A percentile compares a stretch with the other conserved stretches of the same genome.
Evolutionary conservation across 2,113 vertebrate species (phyloP).

Genomic region (Astur gentilis): DNA sequence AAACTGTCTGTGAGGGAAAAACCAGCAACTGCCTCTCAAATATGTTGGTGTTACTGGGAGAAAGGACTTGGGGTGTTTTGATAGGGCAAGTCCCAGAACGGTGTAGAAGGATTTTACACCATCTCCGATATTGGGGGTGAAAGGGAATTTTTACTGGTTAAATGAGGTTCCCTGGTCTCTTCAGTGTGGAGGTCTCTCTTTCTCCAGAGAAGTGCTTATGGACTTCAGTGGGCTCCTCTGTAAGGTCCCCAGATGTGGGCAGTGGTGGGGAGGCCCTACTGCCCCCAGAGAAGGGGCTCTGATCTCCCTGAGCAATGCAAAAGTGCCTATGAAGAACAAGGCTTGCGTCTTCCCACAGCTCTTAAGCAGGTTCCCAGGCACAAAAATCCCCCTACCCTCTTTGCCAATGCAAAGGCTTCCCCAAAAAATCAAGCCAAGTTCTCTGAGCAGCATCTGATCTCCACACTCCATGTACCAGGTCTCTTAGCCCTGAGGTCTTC

Average conservation of each 20-base stretch:
- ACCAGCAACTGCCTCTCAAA: neutral
- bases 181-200: neutral
- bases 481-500: neutral
- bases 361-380: neutral
- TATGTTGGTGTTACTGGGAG: neutral
- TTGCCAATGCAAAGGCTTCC: neutral
- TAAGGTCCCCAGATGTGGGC: neutral
- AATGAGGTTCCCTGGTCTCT: neutral
- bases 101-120: neutral
- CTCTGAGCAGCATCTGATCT: neutral
- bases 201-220: neutral
- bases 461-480: neutral
- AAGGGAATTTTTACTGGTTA: neutral
- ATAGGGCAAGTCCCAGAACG: neutral
- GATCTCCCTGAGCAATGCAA: neutral
- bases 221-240: neutral
- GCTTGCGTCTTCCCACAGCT: neutral
- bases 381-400: neutral
- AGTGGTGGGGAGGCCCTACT: neutral
- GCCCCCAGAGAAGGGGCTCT: neutral
- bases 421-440: neutral
- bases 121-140: neutral
- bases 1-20: neutral
- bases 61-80: neutral
- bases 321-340: neutral